These are phyloP conservation scores for Guaruba guarouba DNA, from an alignment of 2,113 vertebrate species.

Conservation along the genomic window DNA sequence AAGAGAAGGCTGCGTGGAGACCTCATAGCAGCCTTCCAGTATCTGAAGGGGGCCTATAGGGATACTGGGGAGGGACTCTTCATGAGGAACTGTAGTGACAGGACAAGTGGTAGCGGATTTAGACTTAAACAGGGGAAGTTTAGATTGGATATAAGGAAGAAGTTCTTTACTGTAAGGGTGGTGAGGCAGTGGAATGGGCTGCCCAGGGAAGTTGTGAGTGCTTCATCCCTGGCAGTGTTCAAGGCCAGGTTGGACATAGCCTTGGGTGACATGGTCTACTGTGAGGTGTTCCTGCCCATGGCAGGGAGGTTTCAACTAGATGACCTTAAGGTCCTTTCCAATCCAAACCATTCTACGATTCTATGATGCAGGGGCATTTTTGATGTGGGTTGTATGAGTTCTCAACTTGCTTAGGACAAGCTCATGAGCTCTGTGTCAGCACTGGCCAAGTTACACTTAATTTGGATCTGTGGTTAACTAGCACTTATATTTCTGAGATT, in stretches of 20 bases:
- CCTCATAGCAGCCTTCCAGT: too few species aligned
- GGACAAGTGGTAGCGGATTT: too few species aligned
- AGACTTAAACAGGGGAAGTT: too few species aligned
- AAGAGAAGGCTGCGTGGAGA: too few species aligned
- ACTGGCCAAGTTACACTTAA: not conserved
- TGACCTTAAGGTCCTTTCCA: not conserved
- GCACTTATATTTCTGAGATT: not conserved
- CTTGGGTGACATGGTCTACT: not conserved
- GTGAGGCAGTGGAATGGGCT: not conserved
- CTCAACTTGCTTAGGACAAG: not conserved
- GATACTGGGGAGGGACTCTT: too few species aligned
- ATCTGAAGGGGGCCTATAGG: too few species aligned
- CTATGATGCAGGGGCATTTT: not conserved
- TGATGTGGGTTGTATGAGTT: not conserved
- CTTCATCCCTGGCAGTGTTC: not conserved
- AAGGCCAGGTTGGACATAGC: not conserved
- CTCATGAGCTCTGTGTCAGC: not conserved
- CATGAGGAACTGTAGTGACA: too few species aligned
- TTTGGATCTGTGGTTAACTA: not conserved
- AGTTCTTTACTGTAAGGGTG: not conserved
- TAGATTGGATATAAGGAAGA: not conserved
- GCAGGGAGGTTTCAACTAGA: not conserved
- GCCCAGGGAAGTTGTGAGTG: not conserved
- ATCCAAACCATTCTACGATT: not conserved
- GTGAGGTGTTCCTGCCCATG: not conserved